These are phyloP conservation scores for Leptopilina boulardi DNA, from an alignment of 1,140 invertebrate species.

Conservation along the genomic window DNA sequence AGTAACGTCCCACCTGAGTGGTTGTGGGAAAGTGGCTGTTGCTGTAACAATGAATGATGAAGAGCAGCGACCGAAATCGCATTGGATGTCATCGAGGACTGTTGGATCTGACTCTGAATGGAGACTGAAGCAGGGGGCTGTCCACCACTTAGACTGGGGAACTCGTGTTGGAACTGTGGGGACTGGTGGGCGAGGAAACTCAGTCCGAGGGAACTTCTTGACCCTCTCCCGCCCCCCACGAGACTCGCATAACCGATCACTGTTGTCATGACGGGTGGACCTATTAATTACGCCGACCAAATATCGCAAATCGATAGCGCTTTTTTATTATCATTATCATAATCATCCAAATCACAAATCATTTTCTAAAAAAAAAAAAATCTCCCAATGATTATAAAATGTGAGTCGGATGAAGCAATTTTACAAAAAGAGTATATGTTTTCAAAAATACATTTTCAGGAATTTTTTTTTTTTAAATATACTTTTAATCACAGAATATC, in stretches of 20 bases:
- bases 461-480: no score
- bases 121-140: slow-evolving; percentile 65
- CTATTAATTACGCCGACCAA: slow-evolving; percentile 48
- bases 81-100: slow-evolving; percentile 59
- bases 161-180: slow-evolving; percentile 90
- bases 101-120: slow-evolving; percentile 64
- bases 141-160: slow-evolving; percentile 84
- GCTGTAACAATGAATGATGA: slow-evolving; percentile 64
- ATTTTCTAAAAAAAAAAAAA: no score
- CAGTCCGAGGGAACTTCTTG: slow-evolving; percentile 73
- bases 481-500: not conserved
- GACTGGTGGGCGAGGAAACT: slow-evolving; percentile 82
- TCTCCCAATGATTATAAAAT: no score
- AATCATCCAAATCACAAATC: slow-evolving; percentile 22
- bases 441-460: no score
- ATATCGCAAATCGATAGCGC: slow-evolving; percentile 39
- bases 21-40: slow-evolving; percentile 68
- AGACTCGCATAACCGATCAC: slow-evolving; percentile 69
- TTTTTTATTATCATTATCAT: slow-evolving; percentile 45
- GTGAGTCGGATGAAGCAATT: no score
- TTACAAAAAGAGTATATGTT: no score
- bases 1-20: slow-evolving; percentile 68
- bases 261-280: slow-evolving; percentile 63
- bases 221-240: slow-evolving; percentile 67
- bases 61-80: slow-evolving; percentile 63